A percentile compares a stretch with the other conserved stretches of the same genome.
phyloP scores from a whole-genome alignment of 2,888 invertebrate species.

The Drosophila antonietae region DNA sequence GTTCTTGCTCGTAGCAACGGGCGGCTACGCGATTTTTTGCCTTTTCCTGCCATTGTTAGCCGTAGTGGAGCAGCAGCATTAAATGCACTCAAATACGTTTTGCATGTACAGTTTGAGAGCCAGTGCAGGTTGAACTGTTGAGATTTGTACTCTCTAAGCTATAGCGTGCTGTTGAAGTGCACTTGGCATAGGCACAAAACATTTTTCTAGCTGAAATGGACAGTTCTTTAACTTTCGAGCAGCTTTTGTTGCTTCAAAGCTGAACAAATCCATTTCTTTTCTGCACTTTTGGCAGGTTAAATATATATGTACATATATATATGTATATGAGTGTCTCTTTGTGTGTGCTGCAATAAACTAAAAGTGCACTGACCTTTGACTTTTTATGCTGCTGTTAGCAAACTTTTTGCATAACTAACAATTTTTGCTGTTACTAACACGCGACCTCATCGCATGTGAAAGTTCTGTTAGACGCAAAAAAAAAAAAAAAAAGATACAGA shows the following conservation, averaged over 20 bases:
- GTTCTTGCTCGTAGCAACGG: constrained; percentile 22
- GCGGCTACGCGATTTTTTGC: constrained; percentile 13
- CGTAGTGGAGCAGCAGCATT: constrained; percentile 34
- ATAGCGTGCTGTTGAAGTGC: constrained; percentile 30
- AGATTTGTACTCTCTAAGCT: background rate
- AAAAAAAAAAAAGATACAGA: constrained; percentile 21
- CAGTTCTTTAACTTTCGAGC: constrained; percentile 61
- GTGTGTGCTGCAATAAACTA: constrained; percentile 43
- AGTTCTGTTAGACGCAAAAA: constrained; percentile 39
- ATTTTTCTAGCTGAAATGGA: constrained; percentile 18
- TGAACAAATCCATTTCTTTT: constrained; percentile 3
- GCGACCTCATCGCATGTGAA: constrained; percentile 70
- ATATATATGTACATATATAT: background rate
- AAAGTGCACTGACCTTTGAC: constrained; percentile 73
- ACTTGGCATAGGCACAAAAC: constrained; percentile 34
- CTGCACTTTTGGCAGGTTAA: background rate
- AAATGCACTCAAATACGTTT: constrained; percentile 33
- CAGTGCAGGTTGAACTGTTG: constrained; percentile 34
- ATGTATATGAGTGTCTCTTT: constrained; percentile 2
- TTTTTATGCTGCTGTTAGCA: constrained; percentile 50
- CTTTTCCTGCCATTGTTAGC: constrained; percentile 24
- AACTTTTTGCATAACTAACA: constrained; percentile 76
- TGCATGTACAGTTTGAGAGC: constrained; percentile 51
- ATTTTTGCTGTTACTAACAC: constrained; percentile 42
- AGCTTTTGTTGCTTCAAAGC: constrained; percentile 57